Percentiles rank a stretch among this genome's conserved stretches.
Evolutionary conservation across 1,140 invertebrate species (phyloP).

Genomic region (Propsilocerus akamusi): DNA sequence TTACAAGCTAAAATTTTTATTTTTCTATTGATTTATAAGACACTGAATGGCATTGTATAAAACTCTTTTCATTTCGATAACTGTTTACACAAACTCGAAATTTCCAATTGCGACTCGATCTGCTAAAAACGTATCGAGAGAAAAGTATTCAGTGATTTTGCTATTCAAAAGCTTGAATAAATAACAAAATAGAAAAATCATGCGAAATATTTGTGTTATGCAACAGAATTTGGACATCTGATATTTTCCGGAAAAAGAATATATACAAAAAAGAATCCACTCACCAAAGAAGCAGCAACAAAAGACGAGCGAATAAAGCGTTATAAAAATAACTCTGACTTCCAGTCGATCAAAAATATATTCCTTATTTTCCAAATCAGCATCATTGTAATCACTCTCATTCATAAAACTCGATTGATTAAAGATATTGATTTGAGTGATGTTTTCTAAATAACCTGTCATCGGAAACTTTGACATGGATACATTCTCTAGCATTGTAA

Average conservation of each 20-base stretch:
- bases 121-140: not conserved
- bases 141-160: not conserved
- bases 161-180: not conserved
- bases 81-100: too few relatives aligned
- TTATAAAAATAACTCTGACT: slow-evolving; percentile 40
- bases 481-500: not conserved
- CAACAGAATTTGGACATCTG: not conserved
- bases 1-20: too few relatives aligned
- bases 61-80: too few relatives aligned
- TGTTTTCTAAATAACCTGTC: not conserved
- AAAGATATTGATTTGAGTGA: too few relatives aligned
- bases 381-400: not conserved
- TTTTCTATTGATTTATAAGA: too few relatives aligned
- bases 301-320: slow-evolving; percentile 43
- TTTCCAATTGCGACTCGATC: not conserved
- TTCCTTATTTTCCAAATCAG: slow-evolving; percentile 24
- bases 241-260: slow-evolving; percentile 1
- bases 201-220: not conserved
- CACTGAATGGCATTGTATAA: too few relatives aligned
- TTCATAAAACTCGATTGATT: too few relatives aligned
- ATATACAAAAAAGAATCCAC: slow-evolving; percentile 15
- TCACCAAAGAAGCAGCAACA: slow-evolving; percentile 48
- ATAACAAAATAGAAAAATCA: not conserved
- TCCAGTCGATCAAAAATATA: slow-evolving; percentile 44
- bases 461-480: not conserved